Evolutionary conservation across 2,888 invertebrate species (phyloP).

Genomic region (Metallyticus violacea): DNA sequence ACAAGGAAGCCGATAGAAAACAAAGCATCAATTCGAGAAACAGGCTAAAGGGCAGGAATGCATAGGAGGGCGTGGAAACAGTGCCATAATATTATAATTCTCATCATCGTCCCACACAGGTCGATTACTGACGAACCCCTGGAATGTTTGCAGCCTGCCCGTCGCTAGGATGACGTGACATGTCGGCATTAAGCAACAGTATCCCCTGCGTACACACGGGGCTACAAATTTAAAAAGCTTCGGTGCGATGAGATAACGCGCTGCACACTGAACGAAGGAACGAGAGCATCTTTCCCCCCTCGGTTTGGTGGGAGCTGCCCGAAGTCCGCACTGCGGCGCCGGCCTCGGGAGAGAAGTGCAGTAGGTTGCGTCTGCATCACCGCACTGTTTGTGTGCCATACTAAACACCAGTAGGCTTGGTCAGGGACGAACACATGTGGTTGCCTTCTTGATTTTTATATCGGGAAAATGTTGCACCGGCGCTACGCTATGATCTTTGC

Average conservation of each 20-base stretch:
- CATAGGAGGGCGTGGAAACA: too few species aligned
- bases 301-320: background rate
- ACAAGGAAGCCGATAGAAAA: too few species aligned
- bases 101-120: too few species aligned
- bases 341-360: background rate
- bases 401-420: background rate
- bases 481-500: too few species aligned
- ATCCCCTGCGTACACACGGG: too few species aligned
- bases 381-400: background rate
- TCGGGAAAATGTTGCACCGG: background rate
- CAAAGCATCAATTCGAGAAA: too few species aligned
- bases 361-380: background rate
- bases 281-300: background rate
- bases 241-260: background rate
- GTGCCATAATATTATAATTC: too few species aligned
- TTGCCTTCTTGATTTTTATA: too few species aligned
- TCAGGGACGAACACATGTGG: background rate
- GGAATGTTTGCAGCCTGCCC: background rate
- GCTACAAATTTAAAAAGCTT: background rate
- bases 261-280: background rate
- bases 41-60: too few species aligned
- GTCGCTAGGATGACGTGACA: background rate
- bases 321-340: slow-evolving; percentile 8
- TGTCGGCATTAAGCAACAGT: background rate
- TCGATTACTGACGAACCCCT: too few species aligned